phyloP scores from a whole-genome alignment of 2,888 invertebrate genomes.

The Drosophila setosimentum region DNA sequence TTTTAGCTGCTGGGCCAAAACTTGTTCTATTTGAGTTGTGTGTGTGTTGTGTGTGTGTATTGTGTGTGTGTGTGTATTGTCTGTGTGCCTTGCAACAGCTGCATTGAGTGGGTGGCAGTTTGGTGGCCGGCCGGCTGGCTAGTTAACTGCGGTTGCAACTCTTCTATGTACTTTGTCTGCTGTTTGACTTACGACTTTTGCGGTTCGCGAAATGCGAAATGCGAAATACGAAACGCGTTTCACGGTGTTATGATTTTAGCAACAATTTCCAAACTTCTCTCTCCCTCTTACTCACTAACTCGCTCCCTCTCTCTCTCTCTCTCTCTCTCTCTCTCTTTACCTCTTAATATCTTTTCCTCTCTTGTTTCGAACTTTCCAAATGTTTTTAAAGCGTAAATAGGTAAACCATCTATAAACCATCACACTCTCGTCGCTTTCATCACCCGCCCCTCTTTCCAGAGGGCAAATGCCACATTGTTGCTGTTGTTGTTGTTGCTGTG shows the following conservation, averaged over 20 bases:
- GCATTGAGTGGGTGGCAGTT: constrained; percentile 36
- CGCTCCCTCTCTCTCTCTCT: neutral
- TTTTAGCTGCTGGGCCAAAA: constrained; percentile 42
- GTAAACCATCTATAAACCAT: constrained; percentile 27
- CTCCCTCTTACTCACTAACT: neutral
- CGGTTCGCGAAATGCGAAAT: constrained; percentile 59
- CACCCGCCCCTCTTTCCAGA: constrained; percentile 17
- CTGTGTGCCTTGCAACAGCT: constrained; percentile 41
- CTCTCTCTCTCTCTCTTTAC: neutral
- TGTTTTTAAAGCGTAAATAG: constrained; percentile 68
- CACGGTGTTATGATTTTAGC: constrained; percentile 70
- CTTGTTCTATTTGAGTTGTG: constrained; percentile 70
- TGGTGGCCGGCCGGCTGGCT: constrained; percentile 23
- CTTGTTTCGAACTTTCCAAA: constrained; percentile 45
- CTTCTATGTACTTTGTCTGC: constrained; percentile 46
- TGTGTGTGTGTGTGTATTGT: constrained; percentile 49
- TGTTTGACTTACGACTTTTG: constrained; percentile 78
- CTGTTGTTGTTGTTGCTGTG: constrained; percentile 41
- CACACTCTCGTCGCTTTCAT: neutral
- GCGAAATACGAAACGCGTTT: constrained; percentile 45
- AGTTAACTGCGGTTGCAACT: constrained; percentile 33
- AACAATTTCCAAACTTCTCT: constrained; percentile 60
- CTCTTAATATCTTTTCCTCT: neutral
- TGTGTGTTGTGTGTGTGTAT: constrained; percentile 49
- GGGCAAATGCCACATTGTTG: constrained; percentile 69